Conservation (phyloP, 2,113 vertebrate genomes). For the Trogon surrucura region DNA sequence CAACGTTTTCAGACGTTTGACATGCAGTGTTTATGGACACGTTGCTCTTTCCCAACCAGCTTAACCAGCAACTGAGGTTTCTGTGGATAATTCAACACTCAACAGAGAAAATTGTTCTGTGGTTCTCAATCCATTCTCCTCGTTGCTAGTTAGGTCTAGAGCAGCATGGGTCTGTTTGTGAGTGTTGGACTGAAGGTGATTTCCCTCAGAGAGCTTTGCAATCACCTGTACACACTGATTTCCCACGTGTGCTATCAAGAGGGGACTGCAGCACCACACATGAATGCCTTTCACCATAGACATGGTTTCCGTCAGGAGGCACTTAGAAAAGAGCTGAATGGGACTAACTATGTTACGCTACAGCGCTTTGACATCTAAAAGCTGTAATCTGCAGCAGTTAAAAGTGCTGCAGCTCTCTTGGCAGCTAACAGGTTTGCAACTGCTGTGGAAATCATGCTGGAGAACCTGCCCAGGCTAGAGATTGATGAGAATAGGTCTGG, state of each 20-base stretch:
- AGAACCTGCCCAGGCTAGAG: background rate
- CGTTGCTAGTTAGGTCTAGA: background rate
- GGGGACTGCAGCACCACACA: background rate
- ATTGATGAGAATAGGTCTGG: background rate
- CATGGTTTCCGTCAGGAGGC: background rate
- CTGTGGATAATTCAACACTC: background rate
- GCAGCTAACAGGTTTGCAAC: background rate
- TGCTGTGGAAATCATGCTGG: background rate
- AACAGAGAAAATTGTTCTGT: background rate
- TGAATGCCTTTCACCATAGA: background rate
- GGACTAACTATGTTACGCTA: background rate
- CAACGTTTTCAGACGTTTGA: background rate
- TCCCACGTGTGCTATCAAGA: background rate
- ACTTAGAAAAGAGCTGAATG: background rate
- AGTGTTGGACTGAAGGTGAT: background rate
- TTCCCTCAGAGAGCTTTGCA: background rate
- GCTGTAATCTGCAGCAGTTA: background rate
- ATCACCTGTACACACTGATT: background rate
- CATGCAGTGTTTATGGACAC: fast-evolving
- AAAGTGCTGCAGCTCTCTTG: background rate
- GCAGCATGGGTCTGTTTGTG: background rate
- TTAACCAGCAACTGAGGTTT: background rate
- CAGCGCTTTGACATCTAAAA: background rate
- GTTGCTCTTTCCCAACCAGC: background rate
- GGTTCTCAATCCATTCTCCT: background rate